A percentile compares a stretch with the other conserved stretches of the same genome.
phyloP scores from a whole-genome alignment of 2,797 vertebrate genomes.

The Aphelocoma californica region DNA sequence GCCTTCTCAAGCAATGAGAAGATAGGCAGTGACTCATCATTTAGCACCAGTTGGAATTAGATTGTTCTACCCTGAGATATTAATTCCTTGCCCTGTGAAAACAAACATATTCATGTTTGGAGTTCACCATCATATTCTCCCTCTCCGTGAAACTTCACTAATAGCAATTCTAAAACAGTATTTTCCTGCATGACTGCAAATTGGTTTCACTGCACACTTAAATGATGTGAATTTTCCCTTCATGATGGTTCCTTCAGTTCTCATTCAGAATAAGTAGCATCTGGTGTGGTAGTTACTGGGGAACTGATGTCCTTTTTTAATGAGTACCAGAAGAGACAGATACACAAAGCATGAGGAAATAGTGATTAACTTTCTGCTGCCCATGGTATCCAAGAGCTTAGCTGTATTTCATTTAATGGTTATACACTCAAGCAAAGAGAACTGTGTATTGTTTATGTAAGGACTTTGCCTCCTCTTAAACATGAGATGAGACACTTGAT shows the following conservation, averaged over 20 bases:
- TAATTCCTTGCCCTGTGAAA: conserved; percentile 6
- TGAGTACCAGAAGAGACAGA: conserved; percentile 25
- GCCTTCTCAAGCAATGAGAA: conserved; percentile 4
- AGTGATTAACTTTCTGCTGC: conserved; percentile 37
- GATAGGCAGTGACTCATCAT: not conserved
- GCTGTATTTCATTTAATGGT: not conserved
- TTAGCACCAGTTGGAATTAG: not conserved
- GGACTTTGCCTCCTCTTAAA: not conserved
- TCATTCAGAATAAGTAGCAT: conserved; percentile 40
- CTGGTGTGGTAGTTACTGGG: conserved; percentile 29
- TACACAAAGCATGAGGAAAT: conserved; percentile 26
- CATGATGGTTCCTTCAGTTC: conserved; percentile 11
- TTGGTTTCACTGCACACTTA: not conserved
- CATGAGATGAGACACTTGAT: not conserved
- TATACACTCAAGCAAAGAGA: not conserved
- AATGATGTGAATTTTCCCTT: not conserved
- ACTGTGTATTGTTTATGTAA: not conserved
- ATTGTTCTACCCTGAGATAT: not conserved
- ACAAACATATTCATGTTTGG: not conserved
- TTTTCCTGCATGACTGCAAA: conserved; percentile 14
- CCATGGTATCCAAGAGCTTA: not conserved
- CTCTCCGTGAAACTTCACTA: conserved; percentile 12
- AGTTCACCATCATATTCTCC: not conserved
- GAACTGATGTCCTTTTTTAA: conserved; percentile 49
- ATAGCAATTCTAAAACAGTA: not conserved